Conservation (phyloP, 2,113 vertebrate species). For the Gadus macrocephalus region DNA sequence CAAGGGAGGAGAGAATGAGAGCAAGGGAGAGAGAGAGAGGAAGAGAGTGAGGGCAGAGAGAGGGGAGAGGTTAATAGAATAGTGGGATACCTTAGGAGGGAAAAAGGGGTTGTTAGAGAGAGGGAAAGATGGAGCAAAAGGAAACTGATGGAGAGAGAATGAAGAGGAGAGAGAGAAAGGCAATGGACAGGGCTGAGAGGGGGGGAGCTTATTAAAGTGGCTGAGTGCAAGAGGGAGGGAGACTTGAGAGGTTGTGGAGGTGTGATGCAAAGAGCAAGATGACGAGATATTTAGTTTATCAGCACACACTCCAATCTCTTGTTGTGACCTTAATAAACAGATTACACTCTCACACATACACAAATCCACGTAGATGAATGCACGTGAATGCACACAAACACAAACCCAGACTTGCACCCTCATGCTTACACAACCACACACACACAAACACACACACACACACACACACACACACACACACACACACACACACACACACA, state of each 20-base stretch:
- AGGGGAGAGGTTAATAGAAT: background rate
- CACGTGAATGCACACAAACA: too few species aligned
- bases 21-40: background rate
- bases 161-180: background rate
- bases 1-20: background rate
- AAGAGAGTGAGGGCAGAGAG: background rate
- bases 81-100: too few species aligned
- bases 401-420: too few species aligned
- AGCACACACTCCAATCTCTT: conserved; percentile 58
- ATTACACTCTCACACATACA: conserved; percentile 31
- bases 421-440: too few species aligned
- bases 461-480: too few species aligned
- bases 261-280: conserved; percentile 60
- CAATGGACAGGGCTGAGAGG: background rate
- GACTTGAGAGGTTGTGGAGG: conserved; percentile 28
- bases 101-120: too few species aligned
- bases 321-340: conserved; percentile 69
- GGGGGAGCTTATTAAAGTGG: conserved; percentile 7
- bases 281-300: conserved; percentile 60
- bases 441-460: too few species aligned
- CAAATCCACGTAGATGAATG: background rate
- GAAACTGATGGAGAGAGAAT: too few species aligned
- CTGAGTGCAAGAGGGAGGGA: conserved; percentile 21
- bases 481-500: background rate
- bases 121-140: too few species aligned